Evolutionary conservation across 92 coral and sea anemone genomes (phyloP), one percentile per base, ranked within the genome.

Genomic region (Metridium senile): DNA sequence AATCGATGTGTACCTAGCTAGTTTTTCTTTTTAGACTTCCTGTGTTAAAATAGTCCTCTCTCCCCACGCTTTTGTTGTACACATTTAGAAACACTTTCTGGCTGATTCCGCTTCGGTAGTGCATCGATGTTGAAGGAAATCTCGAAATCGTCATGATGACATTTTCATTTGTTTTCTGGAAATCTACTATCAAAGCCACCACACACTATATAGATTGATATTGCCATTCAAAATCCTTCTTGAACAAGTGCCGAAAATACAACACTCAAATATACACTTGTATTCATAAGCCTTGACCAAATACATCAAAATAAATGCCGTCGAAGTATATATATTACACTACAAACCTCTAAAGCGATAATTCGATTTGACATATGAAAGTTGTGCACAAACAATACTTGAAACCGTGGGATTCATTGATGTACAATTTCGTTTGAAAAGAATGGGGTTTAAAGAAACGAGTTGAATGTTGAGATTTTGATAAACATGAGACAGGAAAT

Each of bases 401-500:
- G 69, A 63, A 63, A 58, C 65, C 69, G 28, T 63, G 69, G 69
- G 45, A 27, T 21, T 27, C 43, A 28, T 63, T 11, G 31, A 63
- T 30, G 69, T 63, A 33, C 68, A 34, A 8, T 23, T 28, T 18
- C 33, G n/a, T 32, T 26, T 33, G 9, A 35, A 34, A 73, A 57
- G 57, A 68, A 33, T 45, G 56, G 51, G 65, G 11, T 32, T 11
- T 18, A 25, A 56, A 58, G 27, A 20, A 17, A 73, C 34, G 68
- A 54, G 51, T 25, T 31, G 52, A 73, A 26, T 73, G 54, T 33
- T 33, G 78, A 62, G 57, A 73, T 61, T 62, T 73, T 58, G 65
- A 58, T 62, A 73, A 73, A 58, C 68, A 58, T 57, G 30, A 19
- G 29, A 73, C 78, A 73, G 78, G 78, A 73, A 73, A 73, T 58